These are phyloP conservation scores for Platanista minor DNA, from an alignment of 2,113 vertebrate genomes.

Conservation along the genomic window DNA sequence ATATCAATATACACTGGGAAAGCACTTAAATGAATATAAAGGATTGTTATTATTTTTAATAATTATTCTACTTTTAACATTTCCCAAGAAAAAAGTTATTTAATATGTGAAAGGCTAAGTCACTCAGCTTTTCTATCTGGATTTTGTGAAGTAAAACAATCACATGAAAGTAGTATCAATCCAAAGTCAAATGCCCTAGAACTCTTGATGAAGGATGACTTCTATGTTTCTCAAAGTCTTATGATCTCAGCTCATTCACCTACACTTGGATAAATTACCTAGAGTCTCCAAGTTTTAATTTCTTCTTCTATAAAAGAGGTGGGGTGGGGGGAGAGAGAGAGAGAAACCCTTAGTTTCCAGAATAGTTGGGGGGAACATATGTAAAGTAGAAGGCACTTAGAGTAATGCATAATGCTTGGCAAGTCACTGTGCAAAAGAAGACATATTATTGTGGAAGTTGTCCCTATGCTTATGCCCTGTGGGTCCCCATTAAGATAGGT, in stretches of 20 bases:
- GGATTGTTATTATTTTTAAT: background rate
- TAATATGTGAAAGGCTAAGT: background rate
- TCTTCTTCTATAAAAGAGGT: background rate
- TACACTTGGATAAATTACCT: background rate
- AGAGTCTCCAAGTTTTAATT: background rate
- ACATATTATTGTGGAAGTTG: background rate
- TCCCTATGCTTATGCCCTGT: background rate
- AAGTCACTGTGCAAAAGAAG: background rate
- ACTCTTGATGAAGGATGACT: background rate
- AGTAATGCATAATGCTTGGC: background rate
- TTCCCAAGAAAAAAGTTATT: background rate
- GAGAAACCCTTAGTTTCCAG: background rate
- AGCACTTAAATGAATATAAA: background rate
- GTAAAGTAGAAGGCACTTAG: background rate
- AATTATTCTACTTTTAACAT: background rate
- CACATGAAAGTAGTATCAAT: background rate
- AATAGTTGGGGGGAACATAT: background rate
- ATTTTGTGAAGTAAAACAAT: constrained; percentile 7
- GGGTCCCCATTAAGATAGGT: background rate
- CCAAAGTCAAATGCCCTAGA: background rate
- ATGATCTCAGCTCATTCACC: background rate
- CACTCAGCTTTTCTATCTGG: background rate
- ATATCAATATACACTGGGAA: background rate
- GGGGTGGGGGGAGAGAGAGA: background rate
- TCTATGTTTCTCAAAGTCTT: background rate